Evolutionary conservation across 30 jellyfish, hydroid and myxozoan species (phyloP).

Genomic region (Turritopsis rubra): DNA sequence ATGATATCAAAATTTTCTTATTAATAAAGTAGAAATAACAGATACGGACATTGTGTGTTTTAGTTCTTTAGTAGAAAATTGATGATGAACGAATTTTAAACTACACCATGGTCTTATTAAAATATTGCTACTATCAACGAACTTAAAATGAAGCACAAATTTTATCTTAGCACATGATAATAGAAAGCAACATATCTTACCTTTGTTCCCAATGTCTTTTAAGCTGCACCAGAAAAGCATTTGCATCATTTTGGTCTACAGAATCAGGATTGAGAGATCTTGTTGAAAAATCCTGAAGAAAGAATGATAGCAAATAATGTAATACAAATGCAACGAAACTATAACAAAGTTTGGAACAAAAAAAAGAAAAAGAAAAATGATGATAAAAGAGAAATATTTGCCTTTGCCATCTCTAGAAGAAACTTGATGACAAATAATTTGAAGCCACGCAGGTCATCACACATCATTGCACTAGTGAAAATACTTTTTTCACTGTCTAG

Average conservation of each 20-base stretch:
- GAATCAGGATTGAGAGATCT: conserved; percentile 25
- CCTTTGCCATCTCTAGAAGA: conserved; percentile 62
- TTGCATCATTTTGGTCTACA: neutral
- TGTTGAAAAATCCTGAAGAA: conserved; percentile 70
- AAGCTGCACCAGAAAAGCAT: conserved; percentile 22
- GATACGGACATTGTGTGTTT: too few species aligned
- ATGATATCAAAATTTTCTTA: too few species aligned
- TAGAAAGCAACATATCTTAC: conserved; percentile 17
- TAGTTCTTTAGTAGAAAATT: too few species aligned
- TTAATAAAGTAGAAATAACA: too few species aligned
- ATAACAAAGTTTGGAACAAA: neutral
- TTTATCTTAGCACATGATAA: too few species aligned
- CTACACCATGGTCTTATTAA: too few species aligned
- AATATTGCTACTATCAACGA: too few species aligned
- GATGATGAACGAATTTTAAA: too few species aligned
- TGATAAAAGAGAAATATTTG: neutral
- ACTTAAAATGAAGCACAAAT: too few species aligned
- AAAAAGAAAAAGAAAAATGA: neutral
- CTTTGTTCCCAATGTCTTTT: conserved; percentile 59
- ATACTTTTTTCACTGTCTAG: conserved; percentile 54
- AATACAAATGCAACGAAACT: too few species aligned
- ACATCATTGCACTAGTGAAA: conserved; percentile 15
- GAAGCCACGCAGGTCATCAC: conserved; percentile 68
- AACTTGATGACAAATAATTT: conserved; percentile 49
- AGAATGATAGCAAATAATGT: neutral